Percentiles rank a stretch among this genome's conserved stretches.
Evolutionary conservation across 2,888 invertebrate species (phyloP).

Genomic region (Melanargia galathea): DNA sequence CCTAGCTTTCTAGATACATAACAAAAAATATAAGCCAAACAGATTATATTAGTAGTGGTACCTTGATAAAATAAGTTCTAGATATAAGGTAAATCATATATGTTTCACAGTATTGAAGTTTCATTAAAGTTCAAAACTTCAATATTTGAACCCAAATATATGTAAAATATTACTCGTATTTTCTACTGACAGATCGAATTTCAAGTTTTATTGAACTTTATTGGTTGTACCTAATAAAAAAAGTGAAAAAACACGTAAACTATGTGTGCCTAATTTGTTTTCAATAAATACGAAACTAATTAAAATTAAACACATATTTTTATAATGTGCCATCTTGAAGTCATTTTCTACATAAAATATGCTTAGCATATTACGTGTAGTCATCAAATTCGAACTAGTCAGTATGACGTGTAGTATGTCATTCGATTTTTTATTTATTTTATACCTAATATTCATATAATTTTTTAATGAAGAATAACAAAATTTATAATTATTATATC

Average conservation of each 20-base stretch:
- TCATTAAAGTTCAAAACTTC: background rate
- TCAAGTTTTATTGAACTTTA: background rate
- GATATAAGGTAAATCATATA: background rate
- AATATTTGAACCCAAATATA: background rate
- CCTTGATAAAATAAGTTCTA: background rate
- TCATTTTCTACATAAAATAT: background rate
- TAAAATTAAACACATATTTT: background rate
- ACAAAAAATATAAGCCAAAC: slow-evolving; percentile 21
- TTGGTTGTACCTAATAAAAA: background rate
- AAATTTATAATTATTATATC: too few relatives aligned
- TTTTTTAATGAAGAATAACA: background rate
- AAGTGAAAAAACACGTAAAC: background rate
- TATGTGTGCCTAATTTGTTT: background rate
- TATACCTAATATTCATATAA: too few relatives aligned
- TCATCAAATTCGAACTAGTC: slow-evolving; percentile 12
- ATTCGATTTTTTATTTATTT: background rate
- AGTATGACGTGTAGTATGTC: background rate
- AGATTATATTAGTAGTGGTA: slow-evolving; percentile 13
- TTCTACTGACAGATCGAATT: background rate
- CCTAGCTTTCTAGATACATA: slow-evolving; percentile 6
- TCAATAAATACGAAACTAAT: background rate
- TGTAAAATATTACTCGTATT: background rate
- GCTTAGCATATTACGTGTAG: background rate
- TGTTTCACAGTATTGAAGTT: background rate
- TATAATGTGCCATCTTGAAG: background rate